Base-by-base conservation (phyloP, 2,888 invertebrate species). In the Leucoma salicis region DNA sequence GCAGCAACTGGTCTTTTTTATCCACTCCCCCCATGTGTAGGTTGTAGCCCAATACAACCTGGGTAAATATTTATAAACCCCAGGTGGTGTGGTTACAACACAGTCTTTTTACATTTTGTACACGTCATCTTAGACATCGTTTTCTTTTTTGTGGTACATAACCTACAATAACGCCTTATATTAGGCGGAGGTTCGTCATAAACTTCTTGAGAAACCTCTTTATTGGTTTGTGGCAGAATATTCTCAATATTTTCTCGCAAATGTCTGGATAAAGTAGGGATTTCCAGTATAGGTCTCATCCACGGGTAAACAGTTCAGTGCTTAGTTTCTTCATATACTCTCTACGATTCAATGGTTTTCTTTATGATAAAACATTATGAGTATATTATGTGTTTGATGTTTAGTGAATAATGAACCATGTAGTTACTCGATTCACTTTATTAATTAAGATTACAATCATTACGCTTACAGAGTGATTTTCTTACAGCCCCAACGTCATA, bases 11-110 rank as follows among this genome's bases (percentile, higher is more conserved):
- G 12, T 28, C 12, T 28, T 28, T 28, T 12, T 12, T 28, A 12
- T 28, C 28, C n/a, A 63, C 27, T 56, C 63, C 45, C 39, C 49
- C 38, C 7, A 56, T 53, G 36, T 44, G 39, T 24, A 49, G 33
- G 36, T 49, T 56, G 18, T 53, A 53, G 28, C 50, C 56, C 0
- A 21, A 35, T 31, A 56, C 42, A 14, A 50, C 13, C 41, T 35
- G 43, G 29, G 53, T 44, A 49, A 47, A 35, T 16, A 16, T 16
- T 4, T 16, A 21, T 42, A 35, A 37, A 27, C 1, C 27, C 45
- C 3, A n/a, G n/a, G n/a, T n/a, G n/a, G n/a, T n/a, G n/a, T n/a
- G n/a, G n/a, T n/a, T n/a, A n/a, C n/a, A n/a, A n/a, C n/a, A n/a
- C n/a, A n/a, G n/a, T n/a, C n/a, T n/a, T n/a, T n/a, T n/a, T 24